Evolutionary conservation across 2,797 vertebrate genomes (phyloP), one percentile per base, ranked within the genome.

Genomic region (Delichon dasypus): DNA sequence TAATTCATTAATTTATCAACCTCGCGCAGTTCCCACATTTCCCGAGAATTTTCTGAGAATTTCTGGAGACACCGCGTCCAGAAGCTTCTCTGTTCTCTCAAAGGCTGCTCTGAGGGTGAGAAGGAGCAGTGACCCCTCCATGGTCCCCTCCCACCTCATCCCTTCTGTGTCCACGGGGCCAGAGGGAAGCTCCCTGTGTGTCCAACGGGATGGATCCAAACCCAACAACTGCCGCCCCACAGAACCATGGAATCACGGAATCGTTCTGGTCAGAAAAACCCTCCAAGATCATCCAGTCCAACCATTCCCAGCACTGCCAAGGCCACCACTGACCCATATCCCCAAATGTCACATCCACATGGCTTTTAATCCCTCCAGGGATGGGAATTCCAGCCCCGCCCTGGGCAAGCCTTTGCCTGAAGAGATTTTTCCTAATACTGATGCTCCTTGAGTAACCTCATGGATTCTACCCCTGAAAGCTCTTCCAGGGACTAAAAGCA

Each of bases 41-140:
- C 57, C 36, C 4, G 16, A 51, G 16, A 13, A 5, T 2, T n/a
- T 57, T 61, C 36, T 3, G 16, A 51, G 16, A 13, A 5, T 2
- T n/a, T 57, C 57, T 14, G 55, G 50, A 68, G 57, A 54, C 16
- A 13, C 7, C 36, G 7, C 0, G 1, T 7, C 13, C 3, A 2
- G 36, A 90, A 34, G 36, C 16, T n/a, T 5, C 34, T 32, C 64
- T 4, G 5, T 25, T 45, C 36, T 40, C 67, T 40, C 67, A 21
- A 16, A 67, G 14, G 32, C 17, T 60, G 57, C 40, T 74, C 38
- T 45, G 30, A 2, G 2, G 54, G 22, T 17, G 36, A 60, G 10
- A 36, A 60, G 47, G 45, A 75, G 9, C 71, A 71, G 13, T 2
- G 30, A 19, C 8, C 29, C 19, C 45, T 19, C 10, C 12, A 1